Evolutionary conservation across 1,140 invertebrate species (phyloP).

Genomic region (Anadara kagoshimensis): DNA sequence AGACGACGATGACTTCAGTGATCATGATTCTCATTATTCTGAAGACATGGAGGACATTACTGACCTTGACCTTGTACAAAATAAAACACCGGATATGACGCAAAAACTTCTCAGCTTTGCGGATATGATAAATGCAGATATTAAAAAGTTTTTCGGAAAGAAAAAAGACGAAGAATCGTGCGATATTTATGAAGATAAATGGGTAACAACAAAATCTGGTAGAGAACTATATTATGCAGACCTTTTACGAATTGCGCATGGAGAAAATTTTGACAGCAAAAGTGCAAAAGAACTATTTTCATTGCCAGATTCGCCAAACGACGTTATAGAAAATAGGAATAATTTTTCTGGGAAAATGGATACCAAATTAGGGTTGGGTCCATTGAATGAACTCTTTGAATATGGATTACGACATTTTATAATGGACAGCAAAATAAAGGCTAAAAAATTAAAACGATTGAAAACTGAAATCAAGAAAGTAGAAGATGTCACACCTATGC

Average conservation of each 20-base stretch:
- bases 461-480: slow-evolving; percentile 51
- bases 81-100: slow-evolving; percentile 54
- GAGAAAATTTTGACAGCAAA: slow-evolving; percentile 52
- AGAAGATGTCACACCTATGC: slow-evolving; percentile 59
- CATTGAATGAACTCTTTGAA: slow-evolving; percentile 65
- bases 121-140: slow-evolving; percentile 66
- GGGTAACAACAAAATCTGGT: slow-evolving; percentile 63
- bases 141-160: slow-evolving; percentile 69
- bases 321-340: slow-evolving; percentile 44
- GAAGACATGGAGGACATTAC: slow-evolving; percentile 55
- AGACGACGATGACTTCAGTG: slow-evolving; percentile 66
- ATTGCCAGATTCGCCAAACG: slow-evolving; percentile 31
- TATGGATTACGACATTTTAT: slow-evolving; percentile 54
- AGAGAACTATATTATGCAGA: slow-evolving; percentile 69
- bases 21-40: slow-evolving; percentile 65
- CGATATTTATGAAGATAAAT: slow-evolving; percentile 70
- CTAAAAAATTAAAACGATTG: slow-evolving; percentile 51
- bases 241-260: slow-evolving; percentile 64
- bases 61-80: slow-evolving; percentile 32
- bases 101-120: slow-evolving; percentile 65
- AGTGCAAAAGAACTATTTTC: slow-evolving; percentile 31
- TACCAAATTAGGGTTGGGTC: slow-evolving; percentile 56
- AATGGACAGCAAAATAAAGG: slow-evolving; percentile 49
- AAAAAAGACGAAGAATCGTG: slow-evolving; percentile 67
- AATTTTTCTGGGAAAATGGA: slow-evolving; percentile 59